Percentiles rank a stretch among this genome's conserved stretches.
Conservation (phyloP, 2,113 vertebrate species). For the Tyrannus savana region DNA sequence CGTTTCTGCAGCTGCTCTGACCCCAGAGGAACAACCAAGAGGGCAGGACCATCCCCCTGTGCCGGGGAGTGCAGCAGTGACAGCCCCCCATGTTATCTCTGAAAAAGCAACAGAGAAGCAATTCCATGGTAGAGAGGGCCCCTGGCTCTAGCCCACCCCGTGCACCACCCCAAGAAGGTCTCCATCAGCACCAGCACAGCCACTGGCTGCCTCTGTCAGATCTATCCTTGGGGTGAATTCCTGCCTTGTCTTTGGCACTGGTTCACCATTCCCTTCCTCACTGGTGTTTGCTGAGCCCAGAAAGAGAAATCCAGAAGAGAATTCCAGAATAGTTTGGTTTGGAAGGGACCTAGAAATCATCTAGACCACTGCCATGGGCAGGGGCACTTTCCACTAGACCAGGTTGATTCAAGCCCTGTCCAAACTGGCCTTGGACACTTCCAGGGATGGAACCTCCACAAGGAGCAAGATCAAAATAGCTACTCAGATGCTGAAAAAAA, state of each 20-base stretch:
- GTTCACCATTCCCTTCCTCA: neutral
- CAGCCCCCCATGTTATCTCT: neutral
- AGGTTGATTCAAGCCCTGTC: rapidly evolving
- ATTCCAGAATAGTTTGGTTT: neutral
- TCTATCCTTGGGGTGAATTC: neutral
- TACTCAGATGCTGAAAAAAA: neutral
- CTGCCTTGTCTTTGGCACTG: neutral
- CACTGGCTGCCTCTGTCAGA: rapidly evolving
- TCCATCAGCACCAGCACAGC: rapidly evolving
- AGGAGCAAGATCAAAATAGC: neutral
- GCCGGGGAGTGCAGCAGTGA: rapidly evolving
- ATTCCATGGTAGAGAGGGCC: neutral
- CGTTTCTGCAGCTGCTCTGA: neutral
- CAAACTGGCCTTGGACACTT: neutral
- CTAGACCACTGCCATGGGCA: neutral
- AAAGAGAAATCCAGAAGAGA: neutral
- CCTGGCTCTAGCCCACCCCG: neutral
- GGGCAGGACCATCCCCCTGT: neutral
- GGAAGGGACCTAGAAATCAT: neutral
- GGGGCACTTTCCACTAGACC: neutral
- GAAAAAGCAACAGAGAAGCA: neutral
- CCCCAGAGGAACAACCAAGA: neutral
- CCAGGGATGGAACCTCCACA: neutral
- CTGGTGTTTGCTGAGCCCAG: neutral
- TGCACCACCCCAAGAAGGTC: neutral